These are phyloP conservation scores for Pseudonaja textilis DNA, from an alignment of 2,113 vertebrate species.

Conservation along the genomic window DNA sequence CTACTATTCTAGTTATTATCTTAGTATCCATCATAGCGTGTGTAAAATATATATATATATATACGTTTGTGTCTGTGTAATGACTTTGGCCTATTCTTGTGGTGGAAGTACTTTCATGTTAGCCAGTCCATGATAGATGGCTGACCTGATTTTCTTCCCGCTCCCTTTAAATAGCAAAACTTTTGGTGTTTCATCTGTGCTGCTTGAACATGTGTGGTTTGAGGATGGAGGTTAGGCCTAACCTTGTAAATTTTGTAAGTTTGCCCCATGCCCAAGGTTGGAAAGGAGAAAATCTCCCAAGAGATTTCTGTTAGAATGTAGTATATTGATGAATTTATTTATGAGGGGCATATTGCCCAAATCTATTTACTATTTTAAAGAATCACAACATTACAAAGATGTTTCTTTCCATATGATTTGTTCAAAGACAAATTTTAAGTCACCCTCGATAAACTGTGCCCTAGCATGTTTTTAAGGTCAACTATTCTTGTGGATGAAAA, in stretches of 20 bases:
- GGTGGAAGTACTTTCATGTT: not conserved
- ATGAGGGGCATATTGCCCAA: not conserved
- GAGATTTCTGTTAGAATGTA: not conserved
- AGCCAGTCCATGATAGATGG: not conserved
- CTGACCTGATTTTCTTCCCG: not conserved
- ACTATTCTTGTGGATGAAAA: not conserved
- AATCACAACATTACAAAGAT: not conserved
- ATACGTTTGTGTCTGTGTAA: not conserved
- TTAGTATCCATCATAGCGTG: not conserved
- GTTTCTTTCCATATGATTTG: not conserved
- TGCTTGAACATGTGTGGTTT: not conserved
- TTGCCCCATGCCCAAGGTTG: not conserved
- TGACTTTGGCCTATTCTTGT: not conserved
- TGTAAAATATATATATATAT: not conserved
- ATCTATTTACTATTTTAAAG: not conserved
- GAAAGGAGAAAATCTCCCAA: not conserved
- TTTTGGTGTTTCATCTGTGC: not conserved
- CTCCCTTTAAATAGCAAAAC: not conserved
- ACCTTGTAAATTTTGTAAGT: not conserved
- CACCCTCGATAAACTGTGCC: not conserved
- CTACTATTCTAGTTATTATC: not conserved
- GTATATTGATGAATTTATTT: not conserved
- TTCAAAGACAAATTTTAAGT: not conserved
- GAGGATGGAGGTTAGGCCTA: not conserved
- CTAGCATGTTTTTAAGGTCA: not conserved